Evolutionary conservation across 2,113 vertebrate species (phyloP).

Genomic region (Psilopsiagon aurifrons): DNA sequence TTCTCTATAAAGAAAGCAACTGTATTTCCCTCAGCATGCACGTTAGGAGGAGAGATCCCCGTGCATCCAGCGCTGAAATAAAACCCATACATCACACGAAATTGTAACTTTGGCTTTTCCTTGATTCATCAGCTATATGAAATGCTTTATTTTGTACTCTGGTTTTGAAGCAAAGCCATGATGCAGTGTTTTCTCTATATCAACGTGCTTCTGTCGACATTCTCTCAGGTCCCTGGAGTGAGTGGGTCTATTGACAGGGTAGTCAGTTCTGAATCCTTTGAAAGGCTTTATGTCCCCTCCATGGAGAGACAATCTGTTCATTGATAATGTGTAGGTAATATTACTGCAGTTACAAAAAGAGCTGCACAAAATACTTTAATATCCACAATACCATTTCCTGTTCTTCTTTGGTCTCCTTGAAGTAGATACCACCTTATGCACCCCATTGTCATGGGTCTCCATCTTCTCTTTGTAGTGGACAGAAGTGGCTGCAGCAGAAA

Average conservation of each 20-base stretch:
- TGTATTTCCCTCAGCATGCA: too few relatives aligned
- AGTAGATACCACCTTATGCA: neutral
- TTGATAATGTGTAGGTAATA: neutral
- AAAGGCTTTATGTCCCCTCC: neutral
- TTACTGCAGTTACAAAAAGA: neutral
- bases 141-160: neutral
- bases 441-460: neutral
- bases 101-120: too few relatives aligned
- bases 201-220: neutral
- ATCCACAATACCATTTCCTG: neutral
- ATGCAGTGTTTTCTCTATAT: neutral
- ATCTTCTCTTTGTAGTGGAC: conserved; percentile 36
- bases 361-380: neutral
- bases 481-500: conserved; percentile 12
- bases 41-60: too few relatives aligned
- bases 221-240: neutral
- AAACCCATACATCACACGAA: too few relatives aligned
- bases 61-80: too few relatives aligned
- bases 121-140: too few relatives aligned
- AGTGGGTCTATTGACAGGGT: neutral
- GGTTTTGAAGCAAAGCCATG: neutral
- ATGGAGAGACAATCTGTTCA: neutral
- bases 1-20: too few relatives aligned
- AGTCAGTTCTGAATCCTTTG: neutral
- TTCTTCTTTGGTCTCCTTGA: neutral